Percentiles rank a stretch among this genome's conserved stretches.
These are phyloP conservation scores for Galerucella nymphaeae DNA, from an alignment of 2,888 invertebrate genomes.

Conservation along the genomic window DNA sequence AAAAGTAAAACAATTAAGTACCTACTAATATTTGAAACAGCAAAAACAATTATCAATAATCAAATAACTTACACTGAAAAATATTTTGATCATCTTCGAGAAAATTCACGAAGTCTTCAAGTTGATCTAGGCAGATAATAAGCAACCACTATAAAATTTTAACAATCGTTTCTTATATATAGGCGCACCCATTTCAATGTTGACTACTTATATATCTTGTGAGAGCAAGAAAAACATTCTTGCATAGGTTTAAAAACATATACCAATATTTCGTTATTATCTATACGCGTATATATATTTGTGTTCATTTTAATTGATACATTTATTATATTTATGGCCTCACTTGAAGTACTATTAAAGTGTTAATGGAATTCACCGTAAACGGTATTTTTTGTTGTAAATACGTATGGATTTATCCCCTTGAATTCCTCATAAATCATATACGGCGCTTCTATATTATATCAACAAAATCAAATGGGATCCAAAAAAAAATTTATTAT, in stretches of 20 bases:
- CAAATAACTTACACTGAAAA: constrained; percentile 28
- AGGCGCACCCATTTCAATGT: constrained; percentile 59
- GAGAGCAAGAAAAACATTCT: constrained; percentile 56
- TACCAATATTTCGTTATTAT: constrained; percentile 35
- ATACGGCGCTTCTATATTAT: not conserved
- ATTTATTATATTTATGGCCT: constrained; percentile 53
- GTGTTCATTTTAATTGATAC: constrained; percentile 52
- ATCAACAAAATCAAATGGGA: too few relatives aligned
- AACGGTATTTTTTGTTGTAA: constrained; percentile 17
- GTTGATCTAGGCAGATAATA: constrained; percentile 11
- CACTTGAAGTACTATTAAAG: constrained; percentile 39
- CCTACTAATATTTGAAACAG: not conserved
- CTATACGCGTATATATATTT: constrained; percentile 44
- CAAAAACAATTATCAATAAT: not conserved
- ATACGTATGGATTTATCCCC: constrained; percentile 5
- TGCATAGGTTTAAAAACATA: constrained; percentile 49
- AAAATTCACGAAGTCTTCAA: constrained; percentile 11
- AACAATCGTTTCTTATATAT: constrained; percentile 53
- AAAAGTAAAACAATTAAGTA: not conserved
- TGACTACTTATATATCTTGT: constrained; percentile 52
- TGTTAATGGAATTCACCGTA: constrained; percentile 36
- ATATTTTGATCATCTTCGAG: constrained; percentile 19
- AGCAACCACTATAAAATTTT: constrained; percentile 30
- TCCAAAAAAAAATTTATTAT: too few relatives aligned
- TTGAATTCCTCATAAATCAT: not conserved